Evolutionary conservation across 2,797 vertebrate species (phyloP), one percentile per base, ranked within the genome.

Genomic region (Bufotes viridis): DNA sequence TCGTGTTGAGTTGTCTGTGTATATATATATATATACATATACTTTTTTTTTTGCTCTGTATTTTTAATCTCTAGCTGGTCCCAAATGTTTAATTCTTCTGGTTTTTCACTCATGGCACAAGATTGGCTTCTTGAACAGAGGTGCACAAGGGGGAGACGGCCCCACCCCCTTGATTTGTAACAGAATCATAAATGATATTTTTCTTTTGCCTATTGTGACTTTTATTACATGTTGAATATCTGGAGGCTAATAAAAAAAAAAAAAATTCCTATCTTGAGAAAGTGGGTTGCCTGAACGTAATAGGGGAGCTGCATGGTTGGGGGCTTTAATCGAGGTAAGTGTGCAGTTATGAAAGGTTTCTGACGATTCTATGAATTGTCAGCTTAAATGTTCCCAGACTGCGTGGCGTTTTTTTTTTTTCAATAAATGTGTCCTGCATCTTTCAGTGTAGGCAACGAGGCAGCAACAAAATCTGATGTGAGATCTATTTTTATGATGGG

Each of bases 311-410:
- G 81, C 76, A 61, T 58, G 34, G 7, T 82, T 63, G 67, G 80
- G 69, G 69, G 53, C 74, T 60, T 58, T 72, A 76, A 60, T 18
- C 58, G 55, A 88, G 74, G 24, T 63, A 20, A 69, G 51, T 88
- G 81, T 82, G 60, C 72, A 65, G 76, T 84, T 55, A 78, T 49
- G 82, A 88, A 53, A 84, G 75, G 82, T 70, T 81, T 74, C 79
- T 89, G 88, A 67, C 61, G 61, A 89, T 89, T 89, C 88, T 89
- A 89, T 89, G 88, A 89, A 86, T 89, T 89, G 88, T 24, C 79
- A 58, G 70, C 65, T 89, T 89, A 86, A 75, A 78, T 86, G 87
- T 85, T 42, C 60, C 84, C 58, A 58, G 69, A 70, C 83, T 80
- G 87, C 49, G 69, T 85, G 87, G n/a, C n/a, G n/a, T 42, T 42